phyloP scores from a whole-genome alignment of 2,113 vertebrate genomes.

The Ophthalmotilapia sp. region DNA sequence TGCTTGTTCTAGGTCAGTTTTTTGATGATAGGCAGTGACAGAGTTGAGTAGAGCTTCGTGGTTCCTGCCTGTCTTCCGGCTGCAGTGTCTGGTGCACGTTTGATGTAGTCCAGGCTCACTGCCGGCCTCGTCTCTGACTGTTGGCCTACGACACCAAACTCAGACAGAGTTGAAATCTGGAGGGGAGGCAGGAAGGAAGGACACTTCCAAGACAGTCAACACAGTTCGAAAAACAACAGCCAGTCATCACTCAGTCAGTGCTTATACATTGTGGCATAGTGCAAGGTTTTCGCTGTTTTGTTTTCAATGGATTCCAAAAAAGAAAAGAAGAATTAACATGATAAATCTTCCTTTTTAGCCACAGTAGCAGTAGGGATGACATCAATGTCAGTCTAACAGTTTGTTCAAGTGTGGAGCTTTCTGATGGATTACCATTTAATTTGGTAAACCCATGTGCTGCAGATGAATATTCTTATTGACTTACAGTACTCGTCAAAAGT shows the following conservation, averaged over 20 bases:
- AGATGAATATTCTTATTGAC: not conserved
- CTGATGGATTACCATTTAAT: not conserved
- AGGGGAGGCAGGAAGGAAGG: constrained; percentile 53
- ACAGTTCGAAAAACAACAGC: constrained; percentile 36
- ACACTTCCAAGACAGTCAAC: constrained; percentile 26
- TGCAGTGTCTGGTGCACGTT: constrained; percentile 40
- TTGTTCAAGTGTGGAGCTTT: not conserved
- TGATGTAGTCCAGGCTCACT: constrained; percentile 58
- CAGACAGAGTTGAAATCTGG: constrained; percentile 29
- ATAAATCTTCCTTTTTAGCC: not conserved
- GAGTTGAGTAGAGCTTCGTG: constrained; percentile 29
- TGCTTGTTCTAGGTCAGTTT: constrained; percentile 1
- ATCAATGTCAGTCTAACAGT: not conserved
- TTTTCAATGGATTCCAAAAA: not conserved
- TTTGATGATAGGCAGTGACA: constrained; percentile 49
- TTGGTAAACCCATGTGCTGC: not conserved
- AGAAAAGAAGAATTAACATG: not conserved
- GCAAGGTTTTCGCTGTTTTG: not conserved
- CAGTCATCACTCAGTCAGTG: constrained; percentile 28
- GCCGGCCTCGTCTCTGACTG: constrained; percentile 14
- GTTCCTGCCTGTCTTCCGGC: constrained; percentile 63
- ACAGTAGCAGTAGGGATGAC: not conserved
- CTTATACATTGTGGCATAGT: not conserved
- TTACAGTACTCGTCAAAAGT: not conserved
- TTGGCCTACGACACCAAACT: constrained; percentile 32